These are phyloP conservation scores for Octodon degus DNA, from an alignment of 2,113 vertebrate genomes.

Conservation along the genomic window DNA sequence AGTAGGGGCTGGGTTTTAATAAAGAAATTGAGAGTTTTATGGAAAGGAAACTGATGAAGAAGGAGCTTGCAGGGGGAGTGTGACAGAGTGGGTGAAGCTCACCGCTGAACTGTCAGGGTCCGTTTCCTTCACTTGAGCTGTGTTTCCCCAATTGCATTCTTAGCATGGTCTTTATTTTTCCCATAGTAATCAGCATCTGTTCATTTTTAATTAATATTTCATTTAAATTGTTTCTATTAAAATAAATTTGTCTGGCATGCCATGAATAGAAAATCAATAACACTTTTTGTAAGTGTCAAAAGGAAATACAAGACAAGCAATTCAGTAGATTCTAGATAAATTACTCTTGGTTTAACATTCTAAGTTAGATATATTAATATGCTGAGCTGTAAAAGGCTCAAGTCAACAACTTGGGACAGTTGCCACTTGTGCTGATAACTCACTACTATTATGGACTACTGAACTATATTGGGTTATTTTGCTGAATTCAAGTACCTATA, in stretches of 20 bases:
- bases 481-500: too few relatives aligned
- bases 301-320: neutral
- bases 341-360: neutral
- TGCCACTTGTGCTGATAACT: too few relatives aligned
- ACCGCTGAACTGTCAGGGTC: neutral
- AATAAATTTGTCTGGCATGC: neutral
- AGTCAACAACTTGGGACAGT: too few relatives aligned
- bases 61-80: neutral
- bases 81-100: neutral
- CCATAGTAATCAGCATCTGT: neutral
- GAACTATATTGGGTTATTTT: too few relatives aligned
- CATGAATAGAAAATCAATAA: neutral
- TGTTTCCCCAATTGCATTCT: neutral
- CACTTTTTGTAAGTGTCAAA: neutral
- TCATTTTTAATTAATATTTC: slow-evolving; percentile 4
- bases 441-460: too few relatives aligned
- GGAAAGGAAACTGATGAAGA: slow-evolving; percentile 29
- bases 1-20: neutral
- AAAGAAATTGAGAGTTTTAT: neutral
- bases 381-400: too few relatives aligned
- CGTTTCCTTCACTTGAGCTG: neutral
- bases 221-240: slow-evolving; percentile 36
- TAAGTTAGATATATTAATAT: neutral
- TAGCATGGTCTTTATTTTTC: neutral
- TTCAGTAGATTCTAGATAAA: neutral